Conservation (phyloP, 2,113 vertebrate species). For the Coturnix japonica region DNA sequence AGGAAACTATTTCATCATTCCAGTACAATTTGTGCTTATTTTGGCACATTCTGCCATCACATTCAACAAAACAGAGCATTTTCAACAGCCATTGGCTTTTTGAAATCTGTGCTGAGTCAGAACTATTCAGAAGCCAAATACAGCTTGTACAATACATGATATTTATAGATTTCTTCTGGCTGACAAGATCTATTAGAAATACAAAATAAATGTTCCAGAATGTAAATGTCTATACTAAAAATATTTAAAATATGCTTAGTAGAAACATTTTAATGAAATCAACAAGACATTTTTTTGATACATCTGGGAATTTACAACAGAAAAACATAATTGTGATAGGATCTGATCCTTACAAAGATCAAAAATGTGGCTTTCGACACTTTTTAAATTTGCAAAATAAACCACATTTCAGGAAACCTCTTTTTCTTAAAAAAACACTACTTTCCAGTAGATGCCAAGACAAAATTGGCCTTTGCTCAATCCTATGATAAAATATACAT, state of each 20-base stretch:
- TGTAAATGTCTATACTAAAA: not conserved
- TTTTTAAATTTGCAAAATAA: constrained; percentile 68
- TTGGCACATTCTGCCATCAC: constrained; percentile 35
- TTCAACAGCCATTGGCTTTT: constrained; percentile 41
- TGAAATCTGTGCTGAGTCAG: constrained; percentile 54
- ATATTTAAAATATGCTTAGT: constrained; percentile 8
- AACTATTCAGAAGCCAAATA: constrained; percentile 54
- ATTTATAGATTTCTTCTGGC: constrained; percentile 49
- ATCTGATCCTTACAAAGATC: constrained; percentile 48
- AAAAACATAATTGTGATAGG: constrained; percentile 32
- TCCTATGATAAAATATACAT: constrained; percentile 3
- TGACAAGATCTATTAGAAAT: constrained; percentile 47
- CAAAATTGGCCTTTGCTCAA: constrained; percentile 16
- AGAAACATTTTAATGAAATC: constrained; percentile 34
- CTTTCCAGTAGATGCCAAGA: constrained; percentile 39
- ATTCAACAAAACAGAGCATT: constrained; percentile 31
- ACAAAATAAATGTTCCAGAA: constrained; percentile 2
- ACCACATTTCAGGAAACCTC: constrained; percentile 71
- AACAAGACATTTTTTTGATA: not conserved
- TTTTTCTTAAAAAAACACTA: constrained; percentile 3
- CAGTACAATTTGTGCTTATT: constrained; percentile 36
- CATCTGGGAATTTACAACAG: not conserved
- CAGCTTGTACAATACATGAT: not conserved
- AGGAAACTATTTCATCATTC: constrained; percentile 38
- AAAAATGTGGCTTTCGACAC: constrained; percentile 50